These are phyloP conservation scores for Arenaria interpres DNA, from an alignment of 2,113 vertebrate genomes.

Conservation along the genomic window DNA sequence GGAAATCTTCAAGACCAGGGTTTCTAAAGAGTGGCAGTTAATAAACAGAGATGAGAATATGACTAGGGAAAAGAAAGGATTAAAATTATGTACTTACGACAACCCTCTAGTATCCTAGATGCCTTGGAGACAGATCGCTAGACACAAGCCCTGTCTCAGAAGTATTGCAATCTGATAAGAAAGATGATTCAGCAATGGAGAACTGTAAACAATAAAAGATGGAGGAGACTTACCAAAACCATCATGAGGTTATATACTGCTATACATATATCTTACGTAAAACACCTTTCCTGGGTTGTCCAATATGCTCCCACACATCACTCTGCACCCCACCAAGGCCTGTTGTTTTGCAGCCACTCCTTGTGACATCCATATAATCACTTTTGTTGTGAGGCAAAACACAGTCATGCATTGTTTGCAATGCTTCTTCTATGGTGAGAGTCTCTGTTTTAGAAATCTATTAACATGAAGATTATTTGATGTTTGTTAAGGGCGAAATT, in stretches of 20 bases:
- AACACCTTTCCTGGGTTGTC: neutral
- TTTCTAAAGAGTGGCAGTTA: neutral
- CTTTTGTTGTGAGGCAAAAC: neutral
- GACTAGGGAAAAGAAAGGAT: neutral
- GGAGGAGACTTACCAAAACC: neutral
- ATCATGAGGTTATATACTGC: neutral
- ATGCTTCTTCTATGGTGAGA: neutral
- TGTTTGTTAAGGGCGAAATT: neutral
- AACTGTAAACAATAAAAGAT: neutral
- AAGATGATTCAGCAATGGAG: neutral
- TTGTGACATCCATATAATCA: neutral
- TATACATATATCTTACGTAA: neutral
- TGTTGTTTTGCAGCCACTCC: neutral
- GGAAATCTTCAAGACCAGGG: neutral
- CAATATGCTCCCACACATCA: rapidly evolving
- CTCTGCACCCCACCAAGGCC: neutral
- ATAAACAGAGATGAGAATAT: neutral
- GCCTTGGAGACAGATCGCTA: neutral
- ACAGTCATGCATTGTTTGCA: neutral
- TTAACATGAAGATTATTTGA: neutral
- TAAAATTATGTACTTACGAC: neutral
- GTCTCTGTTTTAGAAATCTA: neutral
- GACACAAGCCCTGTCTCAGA: neutral
- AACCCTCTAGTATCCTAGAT: neutral
- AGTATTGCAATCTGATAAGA: neutral